These are phyloP conservation scores for Chrysochloris asiatica DNA, from an alignment of 2,113 vertebrate species.

Conservation along the genomic window DNA sequence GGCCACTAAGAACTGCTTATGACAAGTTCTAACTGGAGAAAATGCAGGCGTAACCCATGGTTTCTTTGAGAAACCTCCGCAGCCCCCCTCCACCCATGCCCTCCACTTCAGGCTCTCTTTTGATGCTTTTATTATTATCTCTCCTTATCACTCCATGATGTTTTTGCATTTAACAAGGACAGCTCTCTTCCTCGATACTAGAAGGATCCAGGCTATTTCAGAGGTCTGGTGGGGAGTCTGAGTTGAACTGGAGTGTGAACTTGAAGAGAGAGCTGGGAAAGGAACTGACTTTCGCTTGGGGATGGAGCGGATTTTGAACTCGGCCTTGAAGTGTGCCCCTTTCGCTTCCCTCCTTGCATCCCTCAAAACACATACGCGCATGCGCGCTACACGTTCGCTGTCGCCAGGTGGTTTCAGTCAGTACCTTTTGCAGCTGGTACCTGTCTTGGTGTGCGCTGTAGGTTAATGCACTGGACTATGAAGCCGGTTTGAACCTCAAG, in stretches of 20 bases:
- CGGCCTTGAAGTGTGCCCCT: not conserved
- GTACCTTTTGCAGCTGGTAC: no score
- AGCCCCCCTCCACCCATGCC: not conserved
- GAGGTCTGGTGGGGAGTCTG: not conserved
- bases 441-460: no score
- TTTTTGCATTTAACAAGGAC: not conserved
- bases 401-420: not conserved
- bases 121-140: rapidly evolving
- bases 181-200: not conserved
- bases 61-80: no score
- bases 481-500: no score
- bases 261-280: slow-evolving; percentile 32
- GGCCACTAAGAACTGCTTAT: not conserved
- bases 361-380: not conserved
- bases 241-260: slow-evolving; percentile 61
- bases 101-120: not conserved
- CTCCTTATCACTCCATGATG: no score
- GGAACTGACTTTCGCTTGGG: not conserved
- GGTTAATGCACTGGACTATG: no score
- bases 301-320: not conserved
- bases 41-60: not conserved
- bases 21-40: not conserved
- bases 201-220: not conserved
- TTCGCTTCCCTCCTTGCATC: no score
- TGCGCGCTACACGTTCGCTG: not conserved